Conservation (phyloP, 2,113 vertebrate genomes). For the Trochalopteron elliotii region DNA sequence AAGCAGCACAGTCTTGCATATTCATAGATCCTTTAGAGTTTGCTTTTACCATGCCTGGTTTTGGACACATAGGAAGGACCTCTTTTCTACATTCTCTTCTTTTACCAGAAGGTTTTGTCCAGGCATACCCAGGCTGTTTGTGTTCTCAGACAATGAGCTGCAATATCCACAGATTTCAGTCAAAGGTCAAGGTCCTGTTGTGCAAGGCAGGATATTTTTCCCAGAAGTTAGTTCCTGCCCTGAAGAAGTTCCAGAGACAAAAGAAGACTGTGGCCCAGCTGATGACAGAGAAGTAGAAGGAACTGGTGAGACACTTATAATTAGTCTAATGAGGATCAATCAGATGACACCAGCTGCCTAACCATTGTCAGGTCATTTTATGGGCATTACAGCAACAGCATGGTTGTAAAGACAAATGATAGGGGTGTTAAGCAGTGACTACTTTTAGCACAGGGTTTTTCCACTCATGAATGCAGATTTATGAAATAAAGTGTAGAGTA, state of each 20-base stretch:
- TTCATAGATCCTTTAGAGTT: neutral
- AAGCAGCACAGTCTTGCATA: neutral
- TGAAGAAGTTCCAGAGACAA: neutral
- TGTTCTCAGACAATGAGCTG: neutral
- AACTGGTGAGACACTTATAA: neutral
- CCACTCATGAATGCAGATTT: neutral
- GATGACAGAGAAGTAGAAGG: neutral
- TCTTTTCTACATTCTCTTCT: neutral
- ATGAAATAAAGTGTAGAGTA: neutral
- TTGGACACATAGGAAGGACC: neutral
- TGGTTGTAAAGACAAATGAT: conserved; percentile 8
- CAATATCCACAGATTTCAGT: neutral
- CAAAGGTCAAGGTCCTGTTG: conserved; percentile 12
- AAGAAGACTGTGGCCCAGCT: neutral
- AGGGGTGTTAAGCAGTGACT: neutral
- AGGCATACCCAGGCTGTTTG: neutral
- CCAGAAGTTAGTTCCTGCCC: neutral
- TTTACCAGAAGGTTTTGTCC: neutral
- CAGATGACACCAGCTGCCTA: neutral
- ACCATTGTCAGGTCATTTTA: conserved; percentile 5
- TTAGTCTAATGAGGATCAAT: conserved; percentile 5
- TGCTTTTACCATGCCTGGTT: neutral
- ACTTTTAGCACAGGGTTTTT: neutral
- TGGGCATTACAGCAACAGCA: neutral
- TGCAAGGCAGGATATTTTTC: neutral